Evolutionary conservation across 2,797 vertebrate genomes (phyloP).

Genomic region (Cetoscarus ocellatus): DNA sequence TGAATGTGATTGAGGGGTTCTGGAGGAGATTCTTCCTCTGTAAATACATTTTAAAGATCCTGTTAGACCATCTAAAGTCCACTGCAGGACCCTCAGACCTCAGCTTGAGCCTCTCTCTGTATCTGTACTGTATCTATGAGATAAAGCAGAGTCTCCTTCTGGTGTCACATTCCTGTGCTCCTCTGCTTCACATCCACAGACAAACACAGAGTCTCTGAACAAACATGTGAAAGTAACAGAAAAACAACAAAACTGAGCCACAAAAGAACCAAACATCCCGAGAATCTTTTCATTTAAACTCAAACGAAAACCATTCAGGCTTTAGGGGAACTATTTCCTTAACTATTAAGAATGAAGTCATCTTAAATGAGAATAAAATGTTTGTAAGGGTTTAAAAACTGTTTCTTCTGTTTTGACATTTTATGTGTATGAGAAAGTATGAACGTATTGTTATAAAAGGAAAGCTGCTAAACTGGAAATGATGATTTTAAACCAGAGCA

Average conservation of each 20-base stretch:
- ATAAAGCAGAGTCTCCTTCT: slow-evolving; percentile 66
- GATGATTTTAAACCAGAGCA: no score
- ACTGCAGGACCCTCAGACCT: background rate
- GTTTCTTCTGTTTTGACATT: no score
- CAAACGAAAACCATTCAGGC: background rate
- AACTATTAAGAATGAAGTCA: no score
- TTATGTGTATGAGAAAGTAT: no score
- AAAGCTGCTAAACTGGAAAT: no score
- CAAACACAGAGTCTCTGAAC: slow-evolving; percentile 61
- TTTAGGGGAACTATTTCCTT: background rate
- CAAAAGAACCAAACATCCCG: background rate
- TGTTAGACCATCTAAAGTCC: background rate
- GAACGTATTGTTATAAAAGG: no score
- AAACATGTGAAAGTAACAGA: slow-evolving; percentile 66
- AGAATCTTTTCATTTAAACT: background rate
- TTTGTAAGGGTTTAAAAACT: no score
- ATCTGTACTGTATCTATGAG: slow-evolving; percentile 49
- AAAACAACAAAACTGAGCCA: slow-evolving; percentile 35
- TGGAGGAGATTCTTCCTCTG: no score
- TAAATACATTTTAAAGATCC: background rate
- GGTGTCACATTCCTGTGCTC: slow-evolving; percentile 62
- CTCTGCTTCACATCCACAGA: slow-evolving; percentile 63
- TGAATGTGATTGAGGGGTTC: no score
- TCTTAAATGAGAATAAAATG: no score
- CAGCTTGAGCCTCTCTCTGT: slow-evolving; percentile 1